Conservation (phyloP, 1,140 invertebrate genomes). For the Drosophila willistoni region DNA sequence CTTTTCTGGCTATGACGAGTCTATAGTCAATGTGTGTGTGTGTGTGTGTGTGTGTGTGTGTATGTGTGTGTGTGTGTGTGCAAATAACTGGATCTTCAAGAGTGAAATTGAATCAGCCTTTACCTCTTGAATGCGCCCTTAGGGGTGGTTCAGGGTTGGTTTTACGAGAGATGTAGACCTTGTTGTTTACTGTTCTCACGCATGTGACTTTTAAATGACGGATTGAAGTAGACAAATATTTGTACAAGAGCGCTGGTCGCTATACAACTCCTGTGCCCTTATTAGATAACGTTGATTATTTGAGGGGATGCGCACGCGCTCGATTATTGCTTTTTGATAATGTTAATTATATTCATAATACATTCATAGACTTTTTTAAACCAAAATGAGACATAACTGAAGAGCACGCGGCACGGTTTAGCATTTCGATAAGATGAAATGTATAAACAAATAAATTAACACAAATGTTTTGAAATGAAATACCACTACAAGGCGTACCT, state of each 20-base stretch:
- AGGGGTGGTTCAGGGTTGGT: slow-evolving; percentile 16
- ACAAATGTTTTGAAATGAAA: background rate
- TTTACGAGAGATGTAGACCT: slow-evolving; percentile 8
- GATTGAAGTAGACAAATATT: slow-evolving; percentile 83
- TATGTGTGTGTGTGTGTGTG: background rate
- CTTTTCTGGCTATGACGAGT: slow-evolving; percentile 44
- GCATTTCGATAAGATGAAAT: slow-evolving; percentile 58
- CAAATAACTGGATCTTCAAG: slow-evolving; percentile 41
- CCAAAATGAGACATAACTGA: slow-evolving; percentile 53
- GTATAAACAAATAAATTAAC: background rate
- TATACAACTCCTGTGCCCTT: slow-evolving; percentile 58
- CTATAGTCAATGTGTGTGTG: too few species aligned
- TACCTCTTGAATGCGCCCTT: slow-evolving; percentile 1
- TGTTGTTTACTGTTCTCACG: slow-evolving; percentile 83
- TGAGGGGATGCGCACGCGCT: slow-evolving; percentile 41
- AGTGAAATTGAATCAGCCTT: slow-evolving; percentile 61
- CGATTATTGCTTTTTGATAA: slow-evolving; percentile 65
- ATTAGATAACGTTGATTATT: slow-evolving; percentile 72
- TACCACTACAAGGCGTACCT: background rate
- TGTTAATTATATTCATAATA: slow-evolving; percentile 78
- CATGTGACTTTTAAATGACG: slow-evolving; percentile 83
- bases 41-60: too few species aligned
- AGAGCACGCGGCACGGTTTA: slow-evolving; percentile 70
- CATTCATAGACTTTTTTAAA: slow-evolving; percentile 71
- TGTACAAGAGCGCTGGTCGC: slow-evolving; percentile 61